Base-by-base conservation (phyloP, 2,113 vertebrate genomes). In the Coptodon bakossiorum region DNA sequence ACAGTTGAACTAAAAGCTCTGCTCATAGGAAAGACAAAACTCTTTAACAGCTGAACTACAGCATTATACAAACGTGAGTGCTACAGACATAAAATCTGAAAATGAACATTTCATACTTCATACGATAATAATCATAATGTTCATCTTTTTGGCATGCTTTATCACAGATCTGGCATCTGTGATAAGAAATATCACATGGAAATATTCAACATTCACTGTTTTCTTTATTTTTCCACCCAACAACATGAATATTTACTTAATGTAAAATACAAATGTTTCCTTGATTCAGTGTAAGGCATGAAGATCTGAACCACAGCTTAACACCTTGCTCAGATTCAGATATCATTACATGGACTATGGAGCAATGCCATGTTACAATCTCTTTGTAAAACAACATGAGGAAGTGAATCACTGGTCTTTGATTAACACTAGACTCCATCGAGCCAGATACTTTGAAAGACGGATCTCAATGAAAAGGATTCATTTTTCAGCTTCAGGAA, bases 81-180 rank as follows among this genome's bases (percentile, higher is more conserved):
- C 50, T 52, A 52, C 50, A n/a, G 9, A 52, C 50, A n/a, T 52
- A 52, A 52, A 52, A 52, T 52, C 19, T 52, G 50, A 52, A 52
- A 52, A 9, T 52, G 50, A 52, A 52, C 19, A n/a, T 52, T 52
- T 52, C 0, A 52, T 52, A 52, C 50, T 52, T 52, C 17, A 52
- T 0, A 10, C 5, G 0, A 52, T 0, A 1, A 52, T 52, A 52
- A 52, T 1, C 17, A 1, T 19, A 48, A 48, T 16, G 6, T 48
- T 48, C 3, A 4, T 48, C 6, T 48, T 54, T n/a, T 11, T 22
- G 2, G 9, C 52, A 22, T n/a, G 52, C 52, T n/a, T n/a, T n/a
- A n/a, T n/a, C n/a, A n/a, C n/a, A n/a, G n/a, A n/a, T n/a, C n/a
- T n/a, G n/a, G n/a, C n/a, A 54, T 24, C 53, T 56, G 22, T 24